A percentile compares a stretch with the other conserved stretches of the same genome.
Conservation (phyloP, 2,797 vertebrate species). For the Pseudochirops corinnae region DNA sequence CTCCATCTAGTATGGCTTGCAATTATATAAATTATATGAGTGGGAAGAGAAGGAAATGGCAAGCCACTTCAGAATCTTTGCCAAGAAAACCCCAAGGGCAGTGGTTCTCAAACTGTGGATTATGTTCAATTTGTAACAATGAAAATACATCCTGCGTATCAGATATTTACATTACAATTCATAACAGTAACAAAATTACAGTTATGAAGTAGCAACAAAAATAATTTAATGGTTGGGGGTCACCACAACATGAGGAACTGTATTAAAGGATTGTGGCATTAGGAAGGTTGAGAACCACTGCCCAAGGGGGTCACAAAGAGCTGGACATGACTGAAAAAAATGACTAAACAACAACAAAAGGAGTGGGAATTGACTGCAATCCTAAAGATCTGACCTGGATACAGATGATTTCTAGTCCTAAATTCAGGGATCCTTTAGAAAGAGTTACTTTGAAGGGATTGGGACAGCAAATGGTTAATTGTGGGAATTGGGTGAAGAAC, state of each 20-base stretch:
- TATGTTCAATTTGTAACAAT: too few relatives aligned
- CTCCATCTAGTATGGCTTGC: not conserved
- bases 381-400: not conserved
- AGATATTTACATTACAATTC: too few relatives aligned
- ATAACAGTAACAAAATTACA: too few relatives aligned
- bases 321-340: too few relatives aligned
- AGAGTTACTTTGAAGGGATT: not conserved
- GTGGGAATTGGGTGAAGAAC: not conserved
- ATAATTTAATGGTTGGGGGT: too few relatives aligned
- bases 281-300: too few relatives aligned
- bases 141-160: too few relatives aligned
- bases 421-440: not conserved
- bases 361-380: not conserved
- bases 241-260: too few relatives aligned
- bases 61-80: not conserved
- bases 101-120: too few relatives aligned
- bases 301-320: not conserved
- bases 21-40: not conserved
- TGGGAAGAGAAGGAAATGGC: not conserved
- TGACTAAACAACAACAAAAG: not conserved
- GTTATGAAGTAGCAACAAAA: too few relatives aligned
- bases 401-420: not conserved
- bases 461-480: not conserved
- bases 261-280: too few relatives aligned
- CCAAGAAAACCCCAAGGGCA: not conserved